Percentiles rank a stretch among this genome's conserved stretches.
Evolutionary conservation across 2,113 vertebrate species (phyloP).

Genomic region (Campylomormyrus numenius): DNA sequence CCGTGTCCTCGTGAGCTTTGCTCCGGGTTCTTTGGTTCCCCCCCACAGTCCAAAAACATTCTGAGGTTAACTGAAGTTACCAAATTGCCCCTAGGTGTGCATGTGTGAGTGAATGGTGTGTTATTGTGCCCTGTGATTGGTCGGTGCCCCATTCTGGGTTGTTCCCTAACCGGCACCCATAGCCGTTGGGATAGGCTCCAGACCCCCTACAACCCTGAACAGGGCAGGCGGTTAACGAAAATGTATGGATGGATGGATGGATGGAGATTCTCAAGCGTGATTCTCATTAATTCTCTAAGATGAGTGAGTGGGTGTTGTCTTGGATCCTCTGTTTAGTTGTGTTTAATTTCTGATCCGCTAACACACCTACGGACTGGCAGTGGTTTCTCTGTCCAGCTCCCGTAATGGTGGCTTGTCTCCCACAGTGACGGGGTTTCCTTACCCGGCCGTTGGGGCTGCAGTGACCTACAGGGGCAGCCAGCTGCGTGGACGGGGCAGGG

Average conservation of each 20-base stretch:
- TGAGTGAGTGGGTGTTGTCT: background rate
- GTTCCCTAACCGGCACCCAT: too few relatives aligned
- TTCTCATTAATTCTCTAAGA: background rate
- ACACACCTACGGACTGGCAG: background rate
- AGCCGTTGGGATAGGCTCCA: too few relatives aligned
- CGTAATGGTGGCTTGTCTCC: constrained; percentile 26
- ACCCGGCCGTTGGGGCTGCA: constrained; percentile 80
- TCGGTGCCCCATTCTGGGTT: too few relatives aligned
- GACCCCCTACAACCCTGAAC: background rate
- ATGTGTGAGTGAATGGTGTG: too few relatives aligned
- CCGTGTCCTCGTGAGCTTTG: background rate
- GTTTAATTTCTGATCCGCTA: background rate
- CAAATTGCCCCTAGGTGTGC: too few relatives aligned
- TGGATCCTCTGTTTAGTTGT: background rate
- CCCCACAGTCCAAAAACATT: background rate
- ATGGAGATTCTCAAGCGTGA: background rate
- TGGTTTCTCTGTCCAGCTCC: background rate
- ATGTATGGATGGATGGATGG: background rate
- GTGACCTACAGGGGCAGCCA: constrained; percentile 87
- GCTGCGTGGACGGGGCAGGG: constrained; percentile 81
- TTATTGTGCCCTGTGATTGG: too few relatives aligned
- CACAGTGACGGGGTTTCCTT: constrained; percentile 86
- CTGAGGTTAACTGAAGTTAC: too few relatives aligned
- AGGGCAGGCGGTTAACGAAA: background rate
- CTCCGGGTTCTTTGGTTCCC: background rate